Conservation (phyloP, 2,888 invertebrate species). For the Leistus spinibarbis region DNA sequence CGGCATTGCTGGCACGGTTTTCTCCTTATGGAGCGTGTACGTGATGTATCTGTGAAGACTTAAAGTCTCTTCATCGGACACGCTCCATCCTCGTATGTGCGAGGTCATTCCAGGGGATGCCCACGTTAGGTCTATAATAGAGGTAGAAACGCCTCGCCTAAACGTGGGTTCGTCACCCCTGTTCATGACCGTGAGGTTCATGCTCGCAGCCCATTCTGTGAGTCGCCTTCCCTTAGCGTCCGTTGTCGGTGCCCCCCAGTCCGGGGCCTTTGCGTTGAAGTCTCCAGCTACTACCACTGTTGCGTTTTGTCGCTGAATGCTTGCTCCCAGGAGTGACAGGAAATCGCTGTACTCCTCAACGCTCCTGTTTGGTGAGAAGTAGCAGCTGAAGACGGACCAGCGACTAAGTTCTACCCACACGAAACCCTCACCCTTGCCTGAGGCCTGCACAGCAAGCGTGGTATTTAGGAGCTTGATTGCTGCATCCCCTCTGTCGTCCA, state of each 20-base stretch:
- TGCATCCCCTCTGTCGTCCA: too few relatives aligned
- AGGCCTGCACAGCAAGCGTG: too few relatives aligned
- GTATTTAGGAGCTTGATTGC: too few relatives aligned
- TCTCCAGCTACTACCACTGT: slow-evolving; percentile 40
- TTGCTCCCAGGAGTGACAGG: slow-evolving; percentile 25
- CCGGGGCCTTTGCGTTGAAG: slow-evolving; percentile 41
- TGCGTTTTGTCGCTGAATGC: slow-evolving; percentile 15
- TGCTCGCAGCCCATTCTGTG: slow-evolving; percentile 17
- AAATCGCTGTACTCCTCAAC: slow-evolving; percentile 30
- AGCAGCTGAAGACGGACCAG: too few relatives aligned
- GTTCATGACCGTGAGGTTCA: slow-evolving; percentile 40
- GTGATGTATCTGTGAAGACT: neutral
- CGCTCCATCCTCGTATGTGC: slow-evolving; percentile 9
- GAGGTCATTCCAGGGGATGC: slow-evolving; percentile 39
- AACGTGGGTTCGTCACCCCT: slow-evolving; percentile 36
- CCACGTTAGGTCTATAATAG: slow-evolving; percentile 42
- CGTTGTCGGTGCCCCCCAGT: slow-evolving; percentile 40
- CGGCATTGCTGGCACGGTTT: too few relatives aligned
- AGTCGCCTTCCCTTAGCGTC: slow-evolving; percentile 30
- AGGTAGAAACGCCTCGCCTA: slow-evolving; percentile 35
- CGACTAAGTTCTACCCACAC: too few relatives aligned
- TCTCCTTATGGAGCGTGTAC: too few relatives aligned
- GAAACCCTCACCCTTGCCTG: too few relatives aligned
- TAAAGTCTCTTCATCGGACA: slow-evolving; percentile 26
- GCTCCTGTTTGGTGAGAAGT: too few relatives aligned